phyloP scores from a whole-genome alignment of 2,113 vertebrate genomes.

The Castor canadensis region DNA sequence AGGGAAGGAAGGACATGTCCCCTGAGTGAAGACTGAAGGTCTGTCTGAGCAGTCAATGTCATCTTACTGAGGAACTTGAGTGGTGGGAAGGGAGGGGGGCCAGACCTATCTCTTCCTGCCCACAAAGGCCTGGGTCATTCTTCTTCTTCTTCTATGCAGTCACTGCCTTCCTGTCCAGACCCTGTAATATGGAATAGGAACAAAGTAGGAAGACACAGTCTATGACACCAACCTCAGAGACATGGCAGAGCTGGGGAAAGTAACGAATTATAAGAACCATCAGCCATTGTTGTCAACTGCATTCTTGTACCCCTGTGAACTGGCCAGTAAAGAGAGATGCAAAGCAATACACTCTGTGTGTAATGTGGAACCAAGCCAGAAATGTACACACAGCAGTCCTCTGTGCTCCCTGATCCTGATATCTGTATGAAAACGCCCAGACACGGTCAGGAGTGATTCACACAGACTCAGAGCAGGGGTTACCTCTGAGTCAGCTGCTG shows the following conservation, averaged over 20 bases:
- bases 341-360: too few relatives aligned
- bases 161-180: background rate
- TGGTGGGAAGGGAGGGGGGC: background rate
- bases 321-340: background rate
- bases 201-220: too few relatives aligned
- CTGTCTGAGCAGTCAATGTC: fast-evolving
- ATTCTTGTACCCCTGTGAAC: background rate
- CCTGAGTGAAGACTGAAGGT: background rate
- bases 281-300: fast-evolving
- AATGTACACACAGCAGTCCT: background rate
- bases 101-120: fast-evolving
- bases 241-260: background rate
- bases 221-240: background rate
- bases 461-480: background rate
- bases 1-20: too few relatives aligned
- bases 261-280: fast-evolving
- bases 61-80: background rate
- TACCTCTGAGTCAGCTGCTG: background rate
- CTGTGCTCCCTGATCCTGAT: background rate
- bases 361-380: too few relatives aligned
- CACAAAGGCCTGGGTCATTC: too few relatives aligned
- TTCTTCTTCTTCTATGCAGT: background rate
- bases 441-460: background rate
- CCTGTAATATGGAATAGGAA: background rate
- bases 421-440: background rate